Percentiles rank a stretch among this genome's conserved stretches.
These are phyloP conservation scores for Probaryconus sp. DNA, from an alignment of 1,140 invertebrate species.

Conservation along the genomic window DNA sequence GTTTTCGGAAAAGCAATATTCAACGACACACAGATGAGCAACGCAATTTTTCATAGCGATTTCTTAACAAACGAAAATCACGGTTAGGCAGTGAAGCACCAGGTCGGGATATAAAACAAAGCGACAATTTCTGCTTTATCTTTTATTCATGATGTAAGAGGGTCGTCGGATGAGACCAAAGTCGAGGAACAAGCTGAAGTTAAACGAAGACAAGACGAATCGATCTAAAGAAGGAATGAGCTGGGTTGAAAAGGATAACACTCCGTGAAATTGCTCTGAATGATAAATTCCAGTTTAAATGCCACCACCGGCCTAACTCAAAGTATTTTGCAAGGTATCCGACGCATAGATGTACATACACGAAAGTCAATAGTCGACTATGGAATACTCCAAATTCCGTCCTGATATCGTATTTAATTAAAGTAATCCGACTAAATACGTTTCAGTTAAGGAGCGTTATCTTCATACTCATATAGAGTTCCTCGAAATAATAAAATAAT, in stretches of 20 bases:
- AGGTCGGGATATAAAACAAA: slow-evolving; percentile 52
- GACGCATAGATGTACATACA: slow-evolving; percentile 25
- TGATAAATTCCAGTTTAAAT: slow-evolving; percentile 64
- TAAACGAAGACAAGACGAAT: slow-evolving; percentile 27
- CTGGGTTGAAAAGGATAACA: slow-evolving; percentile 61
- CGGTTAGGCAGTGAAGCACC: slow-evolving; percentile 31
- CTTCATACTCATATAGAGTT: slow-evolving; percentile 13
- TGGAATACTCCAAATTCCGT: slow-evolving; percentile 9
- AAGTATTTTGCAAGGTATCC: slow-evolving; percentile 36
- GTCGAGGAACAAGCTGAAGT: slow-evolving; percentile 2
- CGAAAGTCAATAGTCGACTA: slow-evolving; percentile 28
- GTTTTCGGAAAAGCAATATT: slow-evolving; percentile 46
- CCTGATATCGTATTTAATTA: slow-evolving; percentile 47
- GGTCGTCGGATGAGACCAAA: background rate
- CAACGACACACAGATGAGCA: slow-evolving; percentile 37
- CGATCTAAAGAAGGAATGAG: slow-evolving; percentile 43
- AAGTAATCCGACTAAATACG: slow-evolving; percentile 50
- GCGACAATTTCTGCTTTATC: slow-evolving; percentile 60
- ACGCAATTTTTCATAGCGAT: slow-evolving; percentile 47
- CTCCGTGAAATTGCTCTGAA: slow-evolving; percentile 62
- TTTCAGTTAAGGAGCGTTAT: slow-evolving; percentile 44
- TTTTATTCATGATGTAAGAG: slow-evolving; percentile 62
- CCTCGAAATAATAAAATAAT: slow-evolving; percentile 26
- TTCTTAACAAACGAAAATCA: slow-evolving; percentile 59
- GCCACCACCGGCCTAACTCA: slow-evolving; percentile 14